These are phyloP conservation scores for Esox masquinongy DNA, from an alignment of 2,797 vertebrate genomes.

Conservation along the genomic window DNA sequence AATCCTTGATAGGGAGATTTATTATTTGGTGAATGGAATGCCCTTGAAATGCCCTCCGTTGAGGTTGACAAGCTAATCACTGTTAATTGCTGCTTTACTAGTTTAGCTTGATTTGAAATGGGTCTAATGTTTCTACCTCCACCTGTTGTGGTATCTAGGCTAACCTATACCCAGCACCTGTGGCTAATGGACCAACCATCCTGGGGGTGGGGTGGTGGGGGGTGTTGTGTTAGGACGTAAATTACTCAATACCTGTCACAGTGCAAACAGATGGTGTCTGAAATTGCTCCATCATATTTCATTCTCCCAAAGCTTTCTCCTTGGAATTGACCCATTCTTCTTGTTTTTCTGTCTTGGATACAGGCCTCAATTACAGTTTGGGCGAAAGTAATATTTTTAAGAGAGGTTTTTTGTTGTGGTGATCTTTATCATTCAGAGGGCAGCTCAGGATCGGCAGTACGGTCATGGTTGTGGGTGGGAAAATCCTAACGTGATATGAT, in stretches of 20 bases:
- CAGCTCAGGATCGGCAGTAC: neutral
- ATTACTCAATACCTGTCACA: constrained; percentile 10
- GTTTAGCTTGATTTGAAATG: neutral
- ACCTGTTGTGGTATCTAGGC: neutral
- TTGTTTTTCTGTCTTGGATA: neutral
- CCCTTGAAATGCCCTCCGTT: neutral
- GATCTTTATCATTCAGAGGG: neutral
- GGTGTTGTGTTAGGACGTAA: neutral
- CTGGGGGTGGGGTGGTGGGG: neutral
- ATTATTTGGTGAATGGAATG: neutral
- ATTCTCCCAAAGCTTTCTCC: neutral
- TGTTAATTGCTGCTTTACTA: neutral
- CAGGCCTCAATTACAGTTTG: neutral
- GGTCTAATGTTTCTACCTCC: neutral
- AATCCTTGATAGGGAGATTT: neutral
- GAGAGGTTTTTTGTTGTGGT: neutral
- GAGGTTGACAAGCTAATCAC: neutral
- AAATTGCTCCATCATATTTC: neutral
- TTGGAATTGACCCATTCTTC: neutral
- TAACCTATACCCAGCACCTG: neutral
- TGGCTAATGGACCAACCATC: neutral
- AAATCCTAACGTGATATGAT: neutral
- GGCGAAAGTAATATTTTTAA: neutral
- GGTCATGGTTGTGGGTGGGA: neutral
- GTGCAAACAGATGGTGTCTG: constrained; percentile 14